These are phyloP conservation scores for Oligia latruncula DNA, from an alignment of 2,888 invertebrate genomes.

Conservation along the genomic window DNA sequence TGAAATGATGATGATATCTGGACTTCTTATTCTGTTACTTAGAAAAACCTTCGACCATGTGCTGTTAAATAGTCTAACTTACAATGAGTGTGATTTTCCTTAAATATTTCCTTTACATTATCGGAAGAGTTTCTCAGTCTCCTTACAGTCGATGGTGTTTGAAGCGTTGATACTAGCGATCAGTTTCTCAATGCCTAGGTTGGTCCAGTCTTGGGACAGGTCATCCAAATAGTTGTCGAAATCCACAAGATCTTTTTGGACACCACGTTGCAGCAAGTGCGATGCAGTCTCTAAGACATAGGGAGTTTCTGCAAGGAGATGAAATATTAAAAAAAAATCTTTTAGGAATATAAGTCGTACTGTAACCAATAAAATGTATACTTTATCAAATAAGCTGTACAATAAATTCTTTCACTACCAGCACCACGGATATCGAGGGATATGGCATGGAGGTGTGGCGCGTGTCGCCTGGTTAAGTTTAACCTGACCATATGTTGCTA, in stretches of 20 bases:
- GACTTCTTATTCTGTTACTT: neutral
- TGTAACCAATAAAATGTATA: neutral
- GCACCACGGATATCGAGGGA: no score
- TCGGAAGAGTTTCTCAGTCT: conserved; percentile 64
- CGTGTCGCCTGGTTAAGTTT: no score
- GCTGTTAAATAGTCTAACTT: conserved; percentile 8
- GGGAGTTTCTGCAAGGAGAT: conserved; percentile 78
- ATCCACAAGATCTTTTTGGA: conserved; percentile 95
- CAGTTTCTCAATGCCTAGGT: conserved; percentile 89
- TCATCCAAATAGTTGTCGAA: conserved; percentile 99
- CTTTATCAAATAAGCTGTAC: neutral
- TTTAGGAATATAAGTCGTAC: neutral
- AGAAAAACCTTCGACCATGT: neutral
- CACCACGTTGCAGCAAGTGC: conserved; percentile 92
- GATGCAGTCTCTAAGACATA: conserved; percentile 92
- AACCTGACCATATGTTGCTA: no score
- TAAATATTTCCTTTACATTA: conserved; percentile 46
- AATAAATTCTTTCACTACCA: neutral
- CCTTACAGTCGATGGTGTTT: conserved; percentile 67
- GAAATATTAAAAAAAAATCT: no score
- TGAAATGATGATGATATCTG: neutral
- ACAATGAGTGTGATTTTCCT: conserved; percentile 17
- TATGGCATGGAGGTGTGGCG: no score
- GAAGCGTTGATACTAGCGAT: conserved; percentile 81
- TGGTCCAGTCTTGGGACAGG: conserved; percentile 96